A percentile compares a stretch with the other conserved stretches of the same genome.
Evolutionary conservation across 2,113 vertebrate species (phyloP).

Genomic region (Canis aureus): DNA sequence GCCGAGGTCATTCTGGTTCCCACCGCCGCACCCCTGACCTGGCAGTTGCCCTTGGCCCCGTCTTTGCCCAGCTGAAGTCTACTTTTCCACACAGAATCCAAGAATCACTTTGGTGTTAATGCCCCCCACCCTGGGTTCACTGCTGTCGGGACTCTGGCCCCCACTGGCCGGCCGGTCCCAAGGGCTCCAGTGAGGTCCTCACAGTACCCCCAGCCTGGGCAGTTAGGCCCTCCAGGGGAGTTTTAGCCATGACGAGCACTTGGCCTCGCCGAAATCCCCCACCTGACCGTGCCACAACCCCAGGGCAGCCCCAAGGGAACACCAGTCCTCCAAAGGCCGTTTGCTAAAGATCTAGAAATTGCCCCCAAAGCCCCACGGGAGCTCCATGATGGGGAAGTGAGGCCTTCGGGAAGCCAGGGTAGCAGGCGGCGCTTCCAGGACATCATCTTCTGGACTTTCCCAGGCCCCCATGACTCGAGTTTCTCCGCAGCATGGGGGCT

Average conservation of each 20-base stretch:
- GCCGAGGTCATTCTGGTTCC: not conserved
- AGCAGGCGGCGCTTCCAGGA: not conserved
- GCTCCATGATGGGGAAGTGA: conserved; percentile 42
- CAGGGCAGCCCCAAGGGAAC: conserved; percentile 73
- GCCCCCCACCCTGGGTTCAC: not conserved
- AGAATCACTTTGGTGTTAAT: not conserved
- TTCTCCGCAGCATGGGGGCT: not conserved
- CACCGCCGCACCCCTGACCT: not conserved
- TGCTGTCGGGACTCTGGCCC: not conserved
- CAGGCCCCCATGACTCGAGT: not conserved
- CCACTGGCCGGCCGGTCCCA: not conserved
- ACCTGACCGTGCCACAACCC: not conserved
- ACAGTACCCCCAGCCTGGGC: not conserved
- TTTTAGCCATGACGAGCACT: not conserved
- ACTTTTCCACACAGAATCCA: not conserved
- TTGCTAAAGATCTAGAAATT: conserved; percentile 51
- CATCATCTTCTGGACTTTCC: conserved; percentile 58
- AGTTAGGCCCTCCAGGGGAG: accelerated
- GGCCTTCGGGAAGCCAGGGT: not conserved
- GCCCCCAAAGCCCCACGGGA: not conserved
- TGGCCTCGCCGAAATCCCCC: conserved; percentile 1
- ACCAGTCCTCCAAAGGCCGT: not conserved
- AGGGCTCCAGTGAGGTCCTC: not conserved
- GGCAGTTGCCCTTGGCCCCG: accelerated
- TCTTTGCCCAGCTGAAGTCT: not conserved